Evolutionary conservation across 2,113 vertebrate genomes (phyloP).

Genomic region (Neofelis nebulosa): DNA sequence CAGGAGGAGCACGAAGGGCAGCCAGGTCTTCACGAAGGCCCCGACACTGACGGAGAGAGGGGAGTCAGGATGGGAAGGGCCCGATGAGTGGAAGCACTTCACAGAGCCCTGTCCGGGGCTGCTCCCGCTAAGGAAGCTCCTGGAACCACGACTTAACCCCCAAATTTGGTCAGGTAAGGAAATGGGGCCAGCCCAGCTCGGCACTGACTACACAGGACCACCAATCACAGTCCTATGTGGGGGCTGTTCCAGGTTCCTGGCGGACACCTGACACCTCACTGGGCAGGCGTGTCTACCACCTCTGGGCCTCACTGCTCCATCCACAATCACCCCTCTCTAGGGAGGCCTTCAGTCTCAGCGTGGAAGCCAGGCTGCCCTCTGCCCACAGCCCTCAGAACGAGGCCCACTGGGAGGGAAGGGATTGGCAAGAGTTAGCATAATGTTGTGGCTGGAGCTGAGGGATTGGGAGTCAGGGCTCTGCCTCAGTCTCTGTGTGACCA

Average conservation of each 20-base stretch:
- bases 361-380: not conserved
- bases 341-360: not conserved
- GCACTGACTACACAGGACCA: not conserved
- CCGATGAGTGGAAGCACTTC: rapidly evolving
- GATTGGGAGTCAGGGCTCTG: not conserved
- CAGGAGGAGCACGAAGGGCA: constrained; percentile 93
- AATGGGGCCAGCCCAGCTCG: too few relatives aligned
- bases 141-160: not conserved
- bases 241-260: not conserved
- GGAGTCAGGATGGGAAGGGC: not conserved
- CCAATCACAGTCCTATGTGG: not conserved
- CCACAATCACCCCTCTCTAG: constrained; percentile 52
- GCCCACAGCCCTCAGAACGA: not conserved
- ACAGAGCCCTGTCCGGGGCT: rapidly evolving
- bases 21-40: constrained; percentile 97
- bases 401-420: too few relatives aligned
- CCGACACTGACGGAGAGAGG: constrained; percentile 86
- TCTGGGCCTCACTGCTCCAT: not conserved
- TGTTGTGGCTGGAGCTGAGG: not conserved
- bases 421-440: not conserved
- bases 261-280: too few relatives aligned
- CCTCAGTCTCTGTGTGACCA: not conserved
- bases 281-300: too few relatives aligned
- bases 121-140: not conserved
- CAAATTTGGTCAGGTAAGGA: not conserved